Base-by-base conservation (phyloP, 2,113 vertebrate genomes). In the Ceyx cyanopectus region DNA sequence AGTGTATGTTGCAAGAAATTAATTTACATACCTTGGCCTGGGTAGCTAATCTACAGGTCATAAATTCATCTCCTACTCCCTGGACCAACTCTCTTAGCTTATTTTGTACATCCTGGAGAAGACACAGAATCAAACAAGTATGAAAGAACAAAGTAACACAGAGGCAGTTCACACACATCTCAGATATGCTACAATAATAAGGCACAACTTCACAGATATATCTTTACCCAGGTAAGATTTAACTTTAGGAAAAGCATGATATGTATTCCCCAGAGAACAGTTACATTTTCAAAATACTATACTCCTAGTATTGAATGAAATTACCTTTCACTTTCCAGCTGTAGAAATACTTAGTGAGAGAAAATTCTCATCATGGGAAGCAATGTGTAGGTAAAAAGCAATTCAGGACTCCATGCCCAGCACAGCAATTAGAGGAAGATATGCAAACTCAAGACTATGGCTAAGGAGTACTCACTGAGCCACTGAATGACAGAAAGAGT, bases 401-500 rank as follows among this genome's bases (percentile, higher is more conserved):
- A 16, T 46, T 77, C 41, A 23, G 65, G 74, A 48, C 6, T 3
- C 76, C 62, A 66, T 51, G 79, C 40, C 45, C 87, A 76, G 87
- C 0, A 0, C 40, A 43, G 48, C 79, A 72, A 32, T 12, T 23
- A 56, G 46, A 68, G 72, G 37, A 72, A 48, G 50, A 81, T 13
- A 34, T 4, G 45, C 66, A 87, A 63, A 74, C 45, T 69, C 65
- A 21, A 57, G 66, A 37, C 43, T 69, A 37, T 7, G 29, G 63
- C 41, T 81, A 34, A 43, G 23, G 70, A 77, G 27, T 23, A 98
- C 99, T 91, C 95, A 99, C 99, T 2, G 99, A 98, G 89, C 99
- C 99, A 13, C 96, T 98, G 97, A 99, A 99, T 2, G 98, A 99
- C 68, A 99, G 98, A 73, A 99, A 99, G 63, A 99, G 98, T 95